Evolutionary conservation across 2,113 vertebrate genomes (phyloP).

Genomic region (Periophthalmus modestus): DNA sequence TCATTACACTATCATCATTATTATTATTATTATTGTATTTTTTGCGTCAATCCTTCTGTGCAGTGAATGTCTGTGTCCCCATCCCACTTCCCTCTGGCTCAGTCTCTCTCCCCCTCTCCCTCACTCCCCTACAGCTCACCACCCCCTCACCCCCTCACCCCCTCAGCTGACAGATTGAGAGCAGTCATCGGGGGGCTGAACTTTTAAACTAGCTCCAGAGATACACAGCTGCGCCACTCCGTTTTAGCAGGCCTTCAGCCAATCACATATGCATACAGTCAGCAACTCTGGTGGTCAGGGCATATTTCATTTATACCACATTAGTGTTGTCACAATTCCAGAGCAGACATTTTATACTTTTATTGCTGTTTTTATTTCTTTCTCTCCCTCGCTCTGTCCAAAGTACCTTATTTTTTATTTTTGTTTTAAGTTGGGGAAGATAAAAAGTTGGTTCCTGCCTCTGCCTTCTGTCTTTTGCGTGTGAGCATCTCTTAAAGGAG

Average conservation of each 20-base stretch:
- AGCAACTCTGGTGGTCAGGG: constrained; percentile 32
- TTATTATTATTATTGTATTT: too few relatives aligned
- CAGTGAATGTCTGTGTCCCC: constrained; percentile 45
- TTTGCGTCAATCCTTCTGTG: background rate
- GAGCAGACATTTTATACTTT: constrained; percentile 18
- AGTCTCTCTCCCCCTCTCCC: too few relatives aligned
- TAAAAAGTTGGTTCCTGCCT: constrained; percentile 42
- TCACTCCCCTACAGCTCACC: constrained; percentile 49
- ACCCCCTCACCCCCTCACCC: constrained; percentile 46
- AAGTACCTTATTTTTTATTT: constrained; percentile 26
- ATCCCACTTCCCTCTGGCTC: too few relatives aligned
- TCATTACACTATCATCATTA: too few relatives aligned
- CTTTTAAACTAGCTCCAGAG: constrained; percentile 67
- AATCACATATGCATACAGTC: constrained; percentile 32
- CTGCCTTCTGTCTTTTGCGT: constrained; percentile 25
- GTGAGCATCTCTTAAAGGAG: constrained; percentile 46
- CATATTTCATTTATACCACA: constrained; percentile 5
- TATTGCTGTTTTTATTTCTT: background rate
- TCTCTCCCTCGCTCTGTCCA: constrained; percentile 7
- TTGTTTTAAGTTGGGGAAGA: constrained; percentile 31
- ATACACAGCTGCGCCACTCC: constrained; percentile 48
- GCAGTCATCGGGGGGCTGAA: constrained; percentile 71
- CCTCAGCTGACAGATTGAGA: constrained; percentile 76
- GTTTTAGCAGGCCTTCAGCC: constrained; percentile 45
- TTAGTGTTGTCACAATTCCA: constrained; percentile 29